A percentile compares a stretch with the other conserved stretches of the same genome.
Evolutionary conservation across 2,113 vertebrate species (phyloP).

Genomic region (Semnornis frantzii): DNA sequence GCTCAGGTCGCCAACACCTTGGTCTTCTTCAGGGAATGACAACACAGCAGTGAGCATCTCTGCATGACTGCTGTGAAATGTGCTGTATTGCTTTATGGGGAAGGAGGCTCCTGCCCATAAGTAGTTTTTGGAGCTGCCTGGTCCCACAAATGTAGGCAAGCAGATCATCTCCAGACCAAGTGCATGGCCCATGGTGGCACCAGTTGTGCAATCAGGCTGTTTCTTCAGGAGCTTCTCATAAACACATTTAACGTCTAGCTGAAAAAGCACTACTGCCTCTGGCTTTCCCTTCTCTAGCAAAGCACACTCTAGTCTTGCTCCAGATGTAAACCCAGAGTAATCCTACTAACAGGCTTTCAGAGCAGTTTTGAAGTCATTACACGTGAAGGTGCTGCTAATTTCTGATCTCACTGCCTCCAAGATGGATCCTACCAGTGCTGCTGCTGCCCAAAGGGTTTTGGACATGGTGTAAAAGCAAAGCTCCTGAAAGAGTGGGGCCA

Average conservation of each 20-base stretch:
- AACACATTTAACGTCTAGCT: background rate
- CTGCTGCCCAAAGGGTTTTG: conserved; percentile 27
- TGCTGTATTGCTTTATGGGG: accelerated
- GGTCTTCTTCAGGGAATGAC: background rate
- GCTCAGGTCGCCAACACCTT: background rate
- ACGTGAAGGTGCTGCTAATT: background rate
- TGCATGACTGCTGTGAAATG: accelerated
- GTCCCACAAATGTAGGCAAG: background rate
- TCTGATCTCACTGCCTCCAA: conserved; percentile 6
- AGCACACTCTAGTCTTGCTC: background rate
- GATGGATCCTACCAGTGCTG: conserved; percentile 30
- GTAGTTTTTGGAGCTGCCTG: background rate
- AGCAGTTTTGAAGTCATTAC: background rate
- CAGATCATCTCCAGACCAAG: background rate
- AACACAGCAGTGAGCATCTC: background rate
- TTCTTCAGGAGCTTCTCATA: background rate
- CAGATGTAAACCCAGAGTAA: background rate
- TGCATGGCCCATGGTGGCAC: accelerated
- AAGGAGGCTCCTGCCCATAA: background rate
- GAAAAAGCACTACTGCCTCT: background rate
- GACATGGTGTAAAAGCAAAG: conserved; percentile 66
- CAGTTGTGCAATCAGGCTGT: background rate
- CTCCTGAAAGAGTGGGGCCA: conserved; percentile 16
- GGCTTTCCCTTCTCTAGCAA: background rate
- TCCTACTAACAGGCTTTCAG: background rate